Percentiles rank a stretch among this genome's conserved stretches.
phyloP scores from a whole-genome alignment of 2,113 vertebrate species.

The Dendropsophus ebraccatus region DNA sequence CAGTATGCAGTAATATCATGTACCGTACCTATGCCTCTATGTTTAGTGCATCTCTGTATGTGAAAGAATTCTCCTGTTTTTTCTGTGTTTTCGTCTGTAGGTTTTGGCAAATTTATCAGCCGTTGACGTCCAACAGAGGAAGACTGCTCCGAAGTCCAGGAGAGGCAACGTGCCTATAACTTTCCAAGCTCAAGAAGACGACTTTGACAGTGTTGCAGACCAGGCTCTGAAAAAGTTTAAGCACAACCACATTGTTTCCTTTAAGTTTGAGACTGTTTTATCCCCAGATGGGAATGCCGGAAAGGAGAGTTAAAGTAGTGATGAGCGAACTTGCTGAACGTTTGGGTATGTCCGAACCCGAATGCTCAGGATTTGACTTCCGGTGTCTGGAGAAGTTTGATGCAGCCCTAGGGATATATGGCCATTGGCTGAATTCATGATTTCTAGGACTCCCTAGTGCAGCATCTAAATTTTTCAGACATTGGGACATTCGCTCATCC shows the following conservation, averaged over 20 bases:
- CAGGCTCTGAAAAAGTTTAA: constrained; percentile 78
- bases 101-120: constrained; percentile 82
- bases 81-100: constrained; percentile 65
- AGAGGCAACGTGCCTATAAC: constrained; percentile 69
- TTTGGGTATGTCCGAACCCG: too few relatives aligned
- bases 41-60: neutral
- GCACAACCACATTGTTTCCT: constrained; percentile 78
- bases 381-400: too few relatives aligned
- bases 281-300: constrained; percentile 68
- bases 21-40: neutral
- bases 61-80: neutral
- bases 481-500: too few relatives aligned
- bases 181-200: constrained; percentile 72
- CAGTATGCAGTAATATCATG: neutral
- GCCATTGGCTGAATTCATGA: neutral
- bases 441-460: neutral
- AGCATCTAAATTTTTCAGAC: neutral
- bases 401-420: too few relatives aligned
- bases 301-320: neutral
- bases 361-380: too few relatives aligned
- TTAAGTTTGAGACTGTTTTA: constrained; percentile 81
- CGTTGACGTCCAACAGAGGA: constrained; percentile 80
- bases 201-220: constrained; percentile 66
- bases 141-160: constrained; percentile 72
- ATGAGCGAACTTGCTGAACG: too few relatives aligned